Evolutionary conservation across 2,888 invertebrate genomes (phyloP), one percentile per base, ranked within the genome.

Genomic region (Drosophila basisetae): DNA sequence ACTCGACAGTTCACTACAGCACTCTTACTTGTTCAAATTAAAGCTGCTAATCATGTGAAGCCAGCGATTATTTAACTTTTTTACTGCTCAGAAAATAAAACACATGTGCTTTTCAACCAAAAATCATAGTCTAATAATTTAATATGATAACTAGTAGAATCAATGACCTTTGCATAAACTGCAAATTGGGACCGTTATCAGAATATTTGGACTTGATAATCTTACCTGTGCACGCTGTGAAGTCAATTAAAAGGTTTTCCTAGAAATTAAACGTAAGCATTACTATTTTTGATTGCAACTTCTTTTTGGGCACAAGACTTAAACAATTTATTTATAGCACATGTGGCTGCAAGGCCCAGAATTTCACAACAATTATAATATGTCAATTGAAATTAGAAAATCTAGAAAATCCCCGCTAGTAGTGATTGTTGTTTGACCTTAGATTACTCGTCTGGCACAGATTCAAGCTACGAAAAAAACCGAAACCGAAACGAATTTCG

Each of bases 211-310:
- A 50, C 39, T 55, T 52, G 30, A 47, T 56, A 53, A 49, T 69
- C 39, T 76, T 55, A 72, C 73, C 60, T 22, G 16, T 10, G 4
- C 16, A 33, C 22, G 30, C 3, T 13, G 30, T 28, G 9, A 7
- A 49, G 4, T 31, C 54, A 55, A 78, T 82, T 73, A 82, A 82
- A 73, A 73, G 74, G 61, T 69, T 68, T 78, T 73, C 78, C 78
- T 59, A 64, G 78, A 78, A 80, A 35, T 47, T 22, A 52, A 30
- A 13, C 11, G 9, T 25, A 33, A 33, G 10, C 33, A 41, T 28
- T 53, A 56, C 49, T 56, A 53, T n/a, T 47, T 53, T 28, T 31
- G 16, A 47, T 11, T 47, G 28, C 9, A 43, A 30, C 30, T 59
- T 18, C n/a, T 33, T 50, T 39, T 50, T 58, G 11, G 25, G 4